These are phyloP conservation scores for Rhegmatorhina hoffmannsi DNA, from an alignment of 2,113 vertebrate genomes.

Conservation along the genomic window DNA sequence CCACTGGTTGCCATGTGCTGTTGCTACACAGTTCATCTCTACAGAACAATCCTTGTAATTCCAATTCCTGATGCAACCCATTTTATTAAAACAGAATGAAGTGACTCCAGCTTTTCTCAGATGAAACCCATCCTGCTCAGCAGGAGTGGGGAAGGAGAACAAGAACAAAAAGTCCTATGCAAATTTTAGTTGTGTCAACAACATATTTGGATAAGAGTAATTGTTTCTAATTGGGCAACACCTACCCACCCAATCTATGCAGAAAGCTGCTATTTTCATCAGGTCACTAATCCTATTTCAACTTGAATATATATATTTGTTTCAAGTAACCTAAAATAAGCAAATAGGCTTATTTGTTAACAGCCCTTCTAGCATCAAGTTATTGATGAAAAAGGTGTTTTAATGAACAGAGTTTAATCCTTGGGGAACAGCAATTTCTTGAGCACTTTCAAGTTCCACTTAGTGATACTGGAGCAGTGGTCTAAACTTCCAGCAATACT, in stretches of 20 bases:
- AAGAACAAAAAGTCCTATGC: background rate
- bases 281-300: background rate
- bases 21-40: background rate
- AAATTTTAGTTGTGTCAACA: background rate
- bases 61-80: background rate
- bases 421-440: background rate
- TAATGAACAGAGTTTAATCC: background rate
- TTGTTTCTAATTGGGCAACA: background rate
- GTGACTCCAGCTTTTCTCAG: background rate
- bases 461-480: background rate
- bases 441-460: background rate
- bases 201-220: background rate
- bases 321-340: background rate
- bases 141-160: background rate
- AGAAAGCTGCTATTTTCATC: background rate
- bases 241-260: background rate
- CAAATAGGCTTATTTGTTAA: background rate
- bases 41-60: background rate
- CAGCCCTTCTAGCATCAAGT: background rate
- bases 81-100: background rate
- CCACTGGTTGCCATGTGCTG: background rate
- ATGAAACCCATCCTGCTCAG: background rate
- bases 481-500: background rate
- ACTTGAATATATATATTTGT: background rate
- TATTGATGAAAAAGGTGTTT: background rate